Evolutionary conservation across 2,113 vertebrate genomes (phyloP).

Genomic region (Perca schrenkii): DNA sequence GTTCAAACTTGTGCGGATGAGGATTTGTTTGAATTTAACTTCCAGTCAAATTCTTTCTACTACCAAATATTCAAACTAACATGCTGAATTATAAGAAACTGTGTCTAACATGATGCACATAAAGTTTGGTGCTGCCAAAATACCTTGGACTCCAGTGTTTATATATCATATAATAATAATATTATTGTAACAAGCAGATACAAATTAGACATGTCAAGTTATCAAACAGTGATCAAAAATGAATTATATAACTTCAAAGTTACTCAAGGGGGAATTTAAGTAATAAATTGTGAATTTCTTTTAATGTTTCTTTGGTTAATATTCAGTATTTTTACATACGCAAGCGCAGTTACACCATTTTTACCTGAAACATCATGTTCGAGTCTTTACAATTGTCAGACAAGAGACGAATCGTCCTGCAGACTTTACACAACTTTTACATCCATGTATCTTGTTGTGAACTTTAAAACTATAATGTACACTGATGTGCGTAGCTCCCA

Average conservation of each 20-base stretch:
- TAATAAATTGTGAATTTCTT: not conserved
- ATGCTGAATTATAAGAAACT: not conserved
- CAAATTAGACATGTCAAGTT: not conserved
- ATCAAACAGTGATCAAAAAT: not conserved
- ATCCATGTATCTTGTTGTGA: not conserved
- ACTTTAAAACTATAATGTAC: not conserved
- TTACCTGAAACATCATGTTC: not conserved
- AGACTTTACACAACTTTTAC: not conserved
- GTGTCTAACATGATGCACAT: not conserved
- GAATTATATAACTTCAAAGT: not conserved
- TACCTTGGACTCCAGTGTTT: too few species aligned
- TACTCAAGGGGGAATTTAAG: not conserved
- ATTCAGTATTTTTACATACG: not conserved
- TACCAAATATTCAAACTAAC: not conserved
- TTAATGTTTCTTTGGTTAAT: not conserved
- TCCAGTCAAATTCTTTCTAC: not conserved
- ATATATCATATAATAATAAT: not conserved
- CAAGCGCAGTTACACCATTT: not conserved
- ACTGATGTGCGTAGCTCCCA: not conserved
- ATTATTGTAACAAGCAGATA: not conserved
- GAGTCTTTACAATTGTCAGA: not conserved
- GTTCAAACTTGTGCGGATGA: not conserved
- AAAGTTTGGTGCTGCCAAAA: not conserved
- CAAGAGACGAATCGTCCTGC: not conserved
- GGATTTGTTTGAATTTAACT: constrained; percentile 13